These are phyloP conservation scores for Rhadinocentrus ornatus DNA, from an alignment of 2,797 vertebrate genomes.

Conservation along the genomic window DNA sequence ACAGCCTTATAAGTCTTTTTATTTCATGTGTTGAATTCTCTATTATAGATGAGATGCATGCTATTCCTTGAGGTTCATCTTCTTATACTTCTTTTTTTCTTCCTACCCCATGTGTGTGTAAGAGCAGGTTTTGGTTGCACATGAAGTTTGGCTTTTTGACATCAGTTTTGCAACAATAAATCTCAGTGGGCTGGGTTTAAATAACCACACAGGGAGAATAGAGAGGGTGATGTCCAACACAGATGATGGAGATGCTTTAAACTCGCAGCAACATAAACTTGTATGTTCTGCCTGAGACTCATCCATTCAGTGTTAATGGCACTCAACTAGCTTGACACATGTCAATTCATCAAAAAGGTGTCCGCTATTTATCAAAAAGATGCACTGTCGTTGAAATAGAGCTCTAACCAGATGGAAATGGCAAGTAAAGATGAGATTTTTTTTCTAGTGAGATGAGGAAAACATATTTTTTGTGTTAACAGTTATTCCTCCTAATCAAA, in stretches of 20 bases:
- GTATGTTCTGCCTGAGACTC: slow-evolving; percentile 1
- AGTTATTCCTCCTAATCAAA: no score
- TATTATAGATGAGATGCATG: neutral
- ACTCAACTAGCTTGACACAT: slow-evolving; percentile 11
- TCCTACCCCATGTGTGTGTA: neutral
- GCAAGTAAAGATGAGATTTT: neutral
- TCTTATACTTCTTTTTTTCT: neutral
- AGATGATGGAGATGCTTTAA: slow-evolving; percentile 24
- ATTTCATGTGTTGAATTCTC: neutral
- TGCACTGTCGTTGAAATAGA: slow-evolving; percentile 14
- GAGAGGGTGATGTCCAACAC: slow-evolving; percentile 12
- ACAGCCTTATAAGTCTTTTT: neutral
- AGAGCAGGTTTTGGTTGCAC: slow-evolving; percentile 6
- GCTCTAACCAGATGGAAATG: neutral
- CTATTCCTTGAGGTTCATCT: neutral
- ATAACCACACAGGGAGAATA: slow-evolving; percentile 30
- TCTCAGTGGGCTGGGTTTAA: slow-evolving; percentile 25
- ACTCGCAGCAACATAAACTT: neutral
- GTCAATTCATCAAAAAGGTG: slow-evolving; percentile 22
- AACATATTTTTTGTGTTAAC: no score
- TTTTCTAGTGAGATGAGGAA: no score
- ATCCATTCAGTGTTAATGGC: slow-evolving; percentile 25
- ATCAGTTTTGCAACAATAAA: slow-evolving; percentile 40
- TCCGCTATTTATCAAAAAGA: slow-evolving; percentile 35
- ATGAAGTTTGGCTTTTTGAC: slow-evolving; percentile 26